A percentile compares a stretch with the other conserved stretches of the same genome.
These are phyloP conservation scores for Meandrina meandrites DNA, from an alignment of 92 coral and sea anemone species.

Conservation along the genomic window DNA sequence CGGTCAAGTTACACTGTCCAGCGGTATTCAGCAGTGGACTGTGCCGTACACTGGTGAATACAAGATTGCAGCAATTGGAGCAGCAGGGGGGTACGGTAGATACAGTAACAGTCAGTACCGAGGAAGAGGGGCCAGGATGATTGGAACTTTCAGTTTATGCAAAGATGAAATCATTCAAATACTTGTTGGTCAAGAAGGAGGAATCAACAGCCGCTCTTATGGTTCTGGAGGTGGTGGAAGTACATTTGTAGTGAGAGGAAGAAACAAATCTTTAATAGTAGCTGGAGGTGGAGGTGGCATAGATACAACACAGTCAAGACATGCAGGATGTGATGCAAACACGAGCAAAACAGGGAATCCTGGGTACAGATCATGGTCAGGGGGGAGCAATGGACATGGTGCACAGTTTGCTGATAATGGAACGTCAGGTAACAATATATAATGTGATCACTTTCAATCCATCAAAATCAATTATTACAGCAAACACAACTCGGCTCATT, in stretches of 20 bases:
- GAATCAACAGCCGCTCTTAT: not conserved
- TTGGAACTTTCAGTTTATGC: conserved; percentile 51
- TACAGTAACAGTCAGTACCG: conserved; percentile 15
- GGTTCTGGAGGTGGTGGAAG: not conserved
- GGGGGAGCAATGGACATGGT: not conserved
- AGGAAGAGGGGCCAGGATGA: conserved; percentile 66
- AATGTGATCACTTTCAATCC: not conserved
- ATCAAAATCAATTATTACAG: not conserved
- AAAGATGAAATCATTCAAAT: conserved; percentile 26
- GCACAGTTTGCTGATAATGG: not conserved
- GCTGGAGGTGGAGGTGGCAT: not conserved
- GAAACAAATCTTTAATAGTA: not conserved
- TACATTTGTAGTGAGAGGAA: conserved; percentile 3
- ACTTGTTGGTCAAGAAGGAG: conserved; percentile 76
- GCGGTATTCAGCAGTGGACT: conserved; percentile 1
- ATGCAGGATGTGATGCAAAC: not conserved
- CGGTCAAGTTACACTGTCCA: not conserved
- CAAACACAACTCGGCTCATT: not conserved
- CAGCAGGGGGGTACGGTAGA: conserved; percentile 52
- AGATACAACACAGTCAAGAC: not conserved
- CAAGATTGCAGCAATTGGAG: conserved; percentile 62
- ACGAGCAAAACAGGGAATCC: not conserved
- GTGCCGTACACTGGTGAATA: conserved; percentile 34
- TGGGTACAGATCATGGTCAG: not conserved
- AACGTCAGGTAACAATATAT: not conserved